Conservation (phyloP, 2,888 invertebrate genomes). For the Mythimna loreyi region DNA sequence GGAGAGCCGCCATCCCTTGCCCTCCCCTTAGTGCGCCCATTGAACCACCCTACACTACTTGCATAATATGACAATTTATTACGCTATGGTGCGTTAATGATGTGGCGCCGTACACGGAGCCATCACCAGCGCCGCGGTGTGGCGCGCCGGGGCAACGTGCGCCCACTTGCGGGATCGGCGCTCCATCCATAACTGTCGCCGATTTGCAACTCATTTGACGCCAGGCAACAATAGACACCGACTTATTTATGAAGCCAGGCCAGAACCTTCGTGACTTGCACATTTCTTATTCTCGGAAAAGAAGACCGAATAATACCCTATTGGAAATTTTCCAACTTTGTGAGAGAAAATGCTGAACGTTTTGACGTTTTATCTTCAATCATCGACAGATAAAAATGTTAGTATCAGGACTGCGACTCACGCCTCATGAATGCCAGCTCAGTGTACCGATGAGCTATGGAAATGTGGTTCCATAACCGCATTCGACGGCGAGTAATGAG, state of each 20-base stretch:
- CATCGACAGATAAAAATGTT: neutral
- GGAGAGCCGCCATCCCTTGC: no score
- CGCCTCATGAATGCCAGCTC: no score
- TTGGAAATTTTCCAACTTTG: conserved; percentile 1
- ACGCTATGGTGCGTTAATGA: no score
- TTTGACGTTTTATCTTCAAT: conserved; percentile 13
- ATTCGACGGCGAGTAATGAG: no score
- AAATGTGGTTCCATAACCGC: neutral
- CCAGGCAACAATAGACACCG: conserved; percentile 22
- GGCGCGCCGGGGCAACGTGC: no score
- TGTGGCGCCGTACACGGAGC: no score
- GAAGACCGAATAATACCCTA: neutral
- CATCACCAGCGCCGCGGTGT: no score
- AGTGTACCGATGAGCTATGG: neutral
- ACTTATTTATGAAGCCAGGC: conserved; percentile 30
- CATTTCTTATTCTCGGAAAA: conserved; percentile 16
- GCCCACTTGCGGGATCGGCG: neutral
- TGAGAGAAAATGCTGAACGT: conserved; percentile 2
- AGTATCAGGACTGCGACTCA: neutral
- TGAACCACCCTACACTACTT: no score
- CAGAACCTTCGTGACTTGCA: conserved; percentile 21
- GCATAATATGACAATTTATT: no score
- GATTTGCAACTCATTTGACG: conserved; percentile 37
- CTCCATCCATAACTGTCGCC: conserved; percentile 27
- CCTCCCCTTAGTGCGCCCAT: no score